Base-by-base conservation (phyloP, 2,113 vertebrate genomes). In the Rhinolophus sinicus region DNA sequence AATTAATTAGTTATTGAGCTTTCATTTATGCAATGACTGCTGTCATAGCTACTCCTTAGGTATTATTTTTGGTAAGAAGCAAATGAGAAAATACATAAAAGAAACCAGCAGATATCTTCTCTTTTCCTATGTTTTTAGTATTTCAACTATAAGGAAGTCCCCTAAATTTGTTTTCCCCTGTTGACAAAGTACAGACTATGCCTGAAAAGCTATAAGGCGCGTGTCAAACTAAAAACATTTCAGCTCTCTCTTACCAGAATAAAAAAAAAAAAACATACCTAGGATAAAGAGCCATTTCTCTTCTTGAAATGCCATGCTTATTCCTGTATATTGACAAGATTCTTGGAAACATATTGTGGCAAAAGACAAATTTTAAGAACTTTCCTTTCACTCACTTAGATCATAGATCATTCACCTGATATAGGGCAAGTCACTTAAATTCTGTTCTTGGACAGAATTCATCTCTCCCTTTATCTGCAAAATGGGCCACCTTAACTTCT, bases 71-170 rank as follows among this genome's bases (percentile, higher is more conserved):
- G 28, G 10, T 85, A 38, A 81, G 47, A 90, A 88, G 30, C 88
- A 88, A 92, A 70, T 72, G 26, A 87, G 14, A 91, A 96, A 93
- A 89, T 44, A 35, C 6, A 38, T 35, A 73, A 70, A 52, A 85
- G 44, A 58, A 77, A 24, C 12, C 22, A 85, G 11, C 1, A 73
- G 56, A 67, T 38, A 67, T 35, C 13, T 64, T 54, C 35, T 19
- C 8, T 67, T 69, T 86, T 76, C 24, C 9, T 28, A 5, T 26
- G 12, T 3, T 88, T 85, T 81, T 77, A 82, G 5, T 78, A 82
- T 87, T 44, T 18, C 22, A 81, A 77, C 38, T 30, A 50, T 40
- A 86, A 90, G 10, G 8, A 80, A 83, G 3, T 88, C 33, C 50
- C 28, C 35, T 75, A 60, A 83, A 58, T 13, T n/a, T 83, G 30